Conservation (phyloP, 2,888 invertebrate genomes). For the Bimastos eiseni region DNA sequence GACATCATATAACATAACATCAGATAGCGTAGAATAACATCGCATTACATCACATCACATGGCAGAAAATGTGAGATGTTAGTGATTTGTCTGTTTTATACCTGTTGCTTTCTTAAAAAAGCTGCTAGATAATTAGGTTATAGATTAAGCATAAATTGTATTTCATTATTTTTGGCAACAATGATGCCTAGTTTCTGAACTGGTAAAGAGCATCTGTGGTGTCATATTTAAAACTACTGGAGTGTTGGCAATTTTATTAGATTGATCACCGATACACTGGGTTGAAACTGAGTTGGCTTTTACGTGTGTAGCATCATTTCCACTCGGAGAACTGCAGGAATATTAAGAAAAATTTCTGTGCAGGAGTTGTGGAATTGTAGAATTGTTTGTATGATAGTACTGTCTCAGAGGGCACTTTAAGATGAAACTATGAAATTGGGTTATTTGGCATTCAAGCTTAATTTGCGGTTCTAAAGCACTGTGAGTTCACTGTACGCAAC, state of each 20-base stretch:
- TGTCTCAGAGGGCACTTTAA: too few relatives aligned
- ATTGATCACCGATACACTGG: not conserved
- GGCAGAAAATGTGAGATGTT: not conserved
- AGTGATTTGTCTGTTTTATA: not conserved
- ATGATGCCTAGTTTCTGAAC: not conserved
- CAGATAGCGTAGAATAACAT: too few relatives aligned
- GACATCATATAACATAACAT: too few relatives aligned
- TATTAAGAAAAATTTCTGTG: too few relatives aligned
- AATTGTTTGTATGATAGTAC: too few relatives aligned
- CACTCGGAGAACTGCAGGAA: too few relatives aligned
- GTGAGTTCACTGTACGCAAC: too few relatives aligned
- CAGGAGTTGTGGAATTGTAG: too few relatives aligned
- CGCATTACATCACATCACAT: too few relatives aligned
- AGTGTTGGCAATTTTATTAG: not conserved
- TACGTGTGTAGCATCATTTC: not conserved
- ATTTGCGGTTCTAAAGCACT: too few relatives aligned
- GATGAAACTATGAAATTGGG: too few relatives aligned
- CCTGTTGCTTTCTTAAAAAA: not conserved
- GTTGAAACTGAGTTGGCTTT: not conserved
- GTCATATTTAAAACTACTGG: not conserved
- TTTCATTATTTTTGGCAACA: not conserved
- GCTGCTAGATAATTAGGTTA: not conserved
- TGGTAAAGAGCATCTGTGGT: not conserved
- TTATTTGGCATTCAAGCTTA: too few relatives aligned
- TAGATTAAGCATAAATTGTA: not conserved